phyloP scores from a whole-genome alignment of 92 coral and sea anemone genomes.

The Heliopora coerulea region DNA sequence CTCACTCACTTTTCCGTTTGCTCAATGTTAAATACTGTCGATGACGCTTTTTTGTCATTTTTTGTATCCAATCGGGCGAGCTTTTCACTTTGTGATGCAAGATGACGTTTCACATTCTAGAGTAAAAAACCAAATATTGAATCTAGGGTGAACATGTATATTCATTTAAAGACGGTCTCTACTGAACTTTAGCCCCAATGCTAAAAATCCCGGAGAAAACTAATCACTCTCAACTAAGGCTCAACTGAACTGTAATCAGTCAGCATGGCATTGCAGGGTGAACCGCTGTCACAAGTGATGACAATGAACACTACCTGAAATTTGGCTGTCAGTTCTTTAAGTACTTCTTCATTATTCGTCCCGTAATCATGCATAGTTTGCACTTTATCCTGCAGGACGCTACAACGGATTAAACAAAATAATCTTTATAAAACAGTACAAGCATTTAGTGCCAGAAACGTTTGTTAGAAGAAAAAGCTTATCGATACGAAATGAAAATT shows the following conservation, averaged over 20 bases:
- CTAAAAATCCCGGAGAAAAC: neutral
- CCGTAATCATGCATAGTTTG: constrained; percentile 72
- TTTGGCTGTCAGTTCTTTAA: constrained; percentile 67
- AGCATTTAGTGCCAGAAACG: no score
- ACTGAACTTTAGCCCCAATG: no score
- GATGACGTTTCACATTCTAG: constrained; percentile 68
- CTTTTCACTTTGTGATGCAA: constrained; percentile 67
- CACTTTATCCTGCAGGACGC: constrained; percentile 39
- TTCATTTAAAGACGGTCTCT: no score
- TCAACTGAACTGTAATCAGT: no score
- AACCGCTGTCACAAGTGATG: no score
- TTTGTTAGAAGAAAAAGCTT: no score
- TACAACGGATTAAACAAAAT: neutral
- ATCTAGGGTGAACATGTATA: no score
- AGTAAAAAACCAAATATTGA: neutral
- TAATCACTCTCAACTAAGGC: neutral
- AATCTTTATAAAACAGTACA: neutral
- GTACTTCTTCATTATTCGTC: constrained; percentile 59
- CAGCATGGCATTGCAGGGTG: no score
- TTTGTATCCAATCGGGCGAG: constrained; percentile 54
- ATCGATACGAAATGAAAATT: no score
- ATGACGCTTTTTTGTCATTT: constrained; percentile 67
- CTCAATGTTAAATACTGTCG: constrained; percentile 48
- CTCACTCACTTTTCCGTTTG: constrained; percentile 60
- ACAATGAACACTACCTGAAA: constrained; percentile 57